These are phyloP conservation scores for Wiebesia pumilae DNA, from an alignment of 1,140 invertebrate species.

Conservation along the genomic window DNA sequence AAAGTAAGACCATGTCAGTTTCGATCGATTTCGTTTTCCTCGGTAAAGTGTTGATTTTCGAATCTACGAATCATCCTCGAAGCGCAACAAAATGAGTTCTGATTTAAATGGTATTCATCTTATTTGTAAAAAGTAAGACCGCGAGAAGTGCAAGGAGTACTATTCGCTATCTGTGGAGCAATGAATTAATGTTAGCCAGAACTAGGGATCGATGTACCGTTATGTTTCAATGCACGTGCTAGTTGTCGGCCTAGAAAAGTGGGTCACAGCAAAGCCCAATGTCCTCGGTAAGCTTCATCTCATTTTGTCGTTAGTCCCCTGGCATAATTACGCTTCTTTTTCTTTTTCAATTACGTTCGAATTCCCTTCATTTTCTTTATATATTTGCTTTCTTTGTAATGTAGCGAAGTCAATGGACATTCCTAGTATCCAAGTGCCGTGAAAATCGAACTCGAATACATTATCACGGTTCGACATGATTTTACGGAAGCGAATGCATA, in stretches of 20 bases:
- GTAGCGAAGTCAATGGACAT: background rate
- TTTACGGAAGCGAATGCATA: background rate
- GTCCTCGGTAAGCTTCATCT: conserved; percentile 29
- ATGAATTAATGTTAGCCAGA: conserved; percentile 63
- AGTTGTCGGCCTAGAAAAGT: conserved; percentile 63
- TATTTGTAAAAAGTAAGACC: background rate
- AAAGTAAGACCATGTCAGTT: no score
- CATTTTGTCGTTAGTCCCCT: background rate
- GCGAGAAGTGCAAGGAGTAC: conserved; percentile 2
- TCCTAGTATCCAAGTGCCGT: background rate
- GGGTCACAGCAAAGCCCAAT: conserved; percentile 67
- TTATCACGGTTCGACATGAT: background rate
- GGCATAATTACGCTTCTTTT: background rate
- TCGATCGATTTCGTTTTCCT: no score
- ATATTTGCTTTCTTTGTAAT: background rate
- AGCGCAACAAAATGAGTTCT: background rate
- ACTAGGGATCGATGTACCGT: conserved; percentile 59
- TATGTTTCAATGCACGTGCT: conserved; percentile 67
- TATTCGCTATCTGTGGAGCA: conserved; percentile 2
- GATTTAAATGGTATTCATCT: background rate
- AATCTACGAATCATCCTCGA: no score
- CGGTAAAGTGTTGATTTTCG: no score
- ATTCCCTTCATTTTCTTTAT: background rate
- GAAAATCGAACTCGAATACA: background rate
- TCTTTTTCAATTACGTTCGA: no score